phyloP scores from a whole-genome alignment of 2,113 vertebrate genomes.

The Recurvirostra avosetta region DNA sequence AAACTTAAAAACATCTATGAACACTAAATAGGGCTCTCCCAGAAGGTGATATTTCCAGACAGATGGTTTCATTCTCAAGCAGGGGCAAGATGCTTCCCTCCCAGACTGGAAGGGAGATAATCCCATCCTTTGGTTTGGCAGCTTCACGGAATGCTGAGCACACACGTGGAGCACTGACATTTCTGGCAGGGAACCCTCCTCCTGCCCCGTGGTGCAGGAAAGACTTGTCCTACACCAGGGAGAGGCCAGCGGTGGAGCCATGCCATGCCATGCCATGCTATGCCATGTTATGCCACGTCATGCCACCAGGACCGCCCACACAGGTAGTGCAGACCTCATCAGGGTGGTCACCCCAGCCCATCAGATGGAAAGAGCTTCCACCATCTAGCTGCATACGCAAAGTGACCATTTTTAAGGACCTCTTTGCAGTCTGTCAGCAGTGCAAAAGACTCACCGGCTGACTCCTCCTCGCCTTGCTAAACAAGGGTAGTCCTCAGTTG shows the following conservation, averaged over 20 bases:
- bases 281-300: too few species aligned
- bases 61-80: neutral
- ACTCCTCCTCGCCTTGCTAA: neutral
- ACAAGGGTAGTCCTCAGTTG: neutral
- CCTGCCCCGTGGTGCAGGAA: neutral
- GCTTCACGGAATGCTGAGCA: neutral
- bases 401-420: neutral
- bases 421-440: neutral
- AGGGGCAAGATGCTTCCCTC: neutral
- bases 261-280: too few species aligned
- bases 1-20: neutral
- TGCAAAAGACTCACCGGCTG: neutral
- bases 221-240: neutral
- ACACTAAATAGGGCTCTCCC: neutral
- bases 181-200: neutral
- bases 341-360: neutral
- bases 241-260: neutral
- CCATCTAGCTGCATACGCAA: rapidly evolving
- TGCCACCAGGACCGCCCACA: neutral
- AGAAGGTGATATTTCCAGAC: conserved; percentile 6
- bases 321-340: neutral
- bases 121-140: neutral
- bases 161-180: rapidly evolving
- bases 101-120: neutral
- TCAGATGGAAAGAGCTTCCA: neutral